Evolutionary conservation across 2,888 invertebrate genomes (phyloP).

Genomic region (Aelia acuminata): DNA sequence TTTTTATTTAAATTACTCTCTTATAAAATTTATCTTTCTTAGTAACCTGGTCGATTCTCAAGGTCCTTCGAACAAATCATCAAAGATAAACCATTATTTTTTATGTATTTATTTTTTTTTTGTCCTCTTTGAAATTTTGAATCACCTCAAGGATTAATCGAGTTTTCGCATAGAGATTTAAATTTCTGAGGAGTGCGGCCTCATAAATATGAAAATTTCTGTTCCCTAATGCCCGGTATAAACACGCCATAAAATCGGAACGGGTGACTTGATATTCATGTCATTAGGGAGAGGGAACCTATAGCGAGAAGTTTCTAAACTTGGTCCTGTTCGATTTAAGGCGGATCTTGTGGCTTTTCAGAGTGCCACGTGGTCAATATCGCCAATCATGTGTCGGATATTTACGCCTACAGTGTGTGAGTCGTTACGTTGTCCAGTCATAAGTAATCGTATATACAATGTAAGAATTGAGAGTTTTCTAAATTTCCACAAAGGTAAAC

Average conservation of each 20-base stretch:
- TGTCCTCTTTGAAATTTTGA: not conserved
- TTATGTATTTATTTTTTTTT: not conserved
- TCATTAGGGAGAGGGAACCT: not conserved
- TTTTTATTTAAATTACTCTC: no score
- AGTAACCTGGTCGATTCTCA: no score
- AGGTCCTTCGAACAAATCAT: not conserved
- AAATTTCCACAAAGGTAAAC: no score
- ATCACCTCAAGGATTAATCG: not conserved
- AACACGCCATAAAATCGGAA: not conserved
- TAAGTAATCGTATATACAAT: no score
- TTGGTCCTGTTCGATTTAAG: not conserved
- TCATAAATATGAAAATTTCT: not conserved
- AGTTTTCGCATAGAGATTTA: not conserved
- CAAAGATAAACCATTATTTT: not conserved
- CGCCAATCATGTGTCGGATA: not conserved
- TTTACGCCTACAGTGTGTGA: no score
- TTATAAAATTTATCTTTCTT: no score
- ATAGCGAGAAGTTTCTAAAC: not conserved
- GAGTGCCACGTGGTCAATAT: not conserved
- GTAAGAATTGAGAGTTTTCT: no score
- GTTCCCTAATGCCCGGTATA: not conserved
- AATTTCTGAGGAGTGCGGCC: not conserved
- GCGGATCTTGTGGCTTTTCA: not conserved
- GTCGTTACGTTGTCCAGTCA: no score
- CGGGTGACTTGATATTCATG: constrained; percentile 13